phyloP scores from a whole-genome alignment of 2,888 invertebrate genomes.

The Atrina japonica region DNA sequence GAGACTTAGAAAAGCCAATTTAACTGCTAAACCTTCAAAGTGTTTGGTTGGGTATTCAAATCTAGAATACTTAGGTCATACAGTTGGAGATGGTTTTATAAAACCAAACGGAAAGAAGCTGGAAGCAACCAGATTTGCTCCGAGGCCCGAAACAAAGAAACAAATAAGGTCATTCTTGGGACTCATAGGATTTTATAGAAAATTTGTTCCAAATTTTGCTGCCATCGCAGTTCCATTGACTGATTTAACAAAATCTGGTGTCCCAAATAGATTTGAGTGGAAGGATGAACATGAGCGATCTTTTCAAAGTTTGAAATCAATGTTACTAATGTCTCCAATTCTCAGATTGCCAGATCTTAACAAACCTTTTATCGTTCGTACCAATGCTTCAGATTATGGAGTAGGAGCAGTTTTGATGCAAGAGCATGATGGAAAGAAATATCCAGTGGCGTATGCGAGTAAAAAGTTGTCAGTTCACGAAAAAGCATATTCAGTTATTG shows the following conservation, averaged over 20 bases:
- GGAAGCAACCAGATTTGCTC: conserved; percentile 17
- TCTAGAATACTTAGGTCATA: conserved; percentile 33
- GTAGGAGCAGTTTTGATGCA: conserved; percentile 63
- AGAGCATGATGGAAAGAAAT: too few species aligned
- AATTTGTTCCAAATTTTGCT: conserved; percentile 43
- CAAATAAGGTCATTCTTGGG: conserved; percentile 37
- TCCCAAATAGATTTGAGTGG: conserved; percentile 50
- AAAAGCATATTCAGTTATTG: conserved; percentile 52
- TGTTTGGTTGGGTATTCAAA: conserved; percentile 18
- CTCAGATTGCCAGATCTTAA: conserved; percentile 52
- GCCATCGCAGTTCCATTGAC: conserved; percentile 38
- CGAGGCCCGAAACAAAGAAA: conserved; percentile 28
- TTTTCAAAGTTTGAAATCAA: too few species aligned
- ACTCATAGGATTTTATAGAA: conserved; percentile 39
- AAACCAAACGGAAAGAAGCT: conserved; percentile 19
- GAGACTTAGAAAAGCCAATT: conserved; percentile 17
- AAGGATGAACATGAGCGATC: conserved; percentile 21
- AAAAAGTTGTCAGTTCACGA: neutral
- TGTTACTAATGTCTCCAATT: conserved; percentile 46
- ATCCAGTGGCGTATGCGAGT: too few species aligned
- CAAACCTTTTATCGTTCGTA: conserved; percentile 47
- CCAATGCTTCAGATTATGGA: conserved; percentile 68
- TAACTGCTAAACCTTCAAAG: conserved; percentile 42
- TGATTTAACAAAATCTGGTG: conserved; percentile 43
- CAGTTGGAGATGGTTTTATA: conserved; percentile 27